phyloP scores from a whole-genome alignment of 2,888 invertebrate genomes.

The Callyntrura guangdongensis region DNA sequence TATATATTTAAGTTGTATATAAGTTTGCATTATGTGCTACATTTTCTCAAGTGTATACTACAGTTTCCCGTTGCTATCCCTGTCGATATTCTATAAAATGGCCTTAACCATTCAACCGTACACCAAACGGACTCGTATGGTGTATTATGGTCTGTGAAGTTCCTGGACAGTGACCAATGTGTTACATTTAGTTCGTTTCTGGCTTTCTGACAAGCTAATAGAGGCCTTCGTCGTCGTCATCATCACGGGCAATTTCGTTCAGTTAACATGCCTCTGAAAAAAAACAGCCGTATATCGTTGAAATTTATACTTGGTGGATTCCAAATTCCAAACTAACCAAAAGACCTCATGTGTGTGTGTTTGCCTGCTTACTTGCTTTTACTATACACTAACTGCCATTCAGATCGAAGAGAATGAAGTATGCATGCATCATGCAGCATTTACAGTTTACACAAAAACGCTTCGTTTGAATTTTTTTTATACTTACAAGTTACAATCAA shows the following conservation, averaged over 20 bases:
- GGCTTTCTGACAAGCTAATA: constrained; percentile 77
- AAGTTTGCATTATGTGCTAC: too few relatives aligned
- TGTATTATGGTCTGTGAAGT: constrained; percentile 42
- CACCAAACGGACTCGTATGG: constrained; percentile 28
- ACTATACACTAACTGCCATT: constrained; percentile 18
- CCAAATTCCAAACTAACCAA: constrained; percentile 65
- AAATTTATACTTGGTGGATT: constrained; percentile 67
- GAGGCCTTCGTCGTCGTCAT: constrained; percentile 78
- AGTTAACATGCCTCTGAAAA: constrained; percentile 67
- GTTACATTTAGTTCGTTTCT: constrained; percentile 72
- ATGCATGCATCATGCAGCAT: constrained; percentile 56
- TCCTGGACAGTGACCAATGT: constrained; percentile 76
- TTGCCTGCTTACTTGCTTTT: not conserved
- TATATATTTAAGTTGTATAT: not conserved
- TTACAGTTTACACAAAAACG: constrained; percentile 50
- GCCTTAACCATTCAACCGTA: constrained; percentile 48
- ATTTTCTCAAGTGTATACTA: constrained; percentile 1
- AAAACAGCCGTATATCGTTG: constrained; percentile 48
- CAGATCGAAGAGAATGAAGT: constrained; percentile 3
- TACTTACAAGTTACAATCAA: constrained; percentile 32
- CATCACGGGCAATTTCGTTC: constrained; percentile 79
- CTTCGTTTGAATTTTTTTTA: constrained; percentile 42
- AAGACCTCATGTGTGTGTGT: constrained; percentile 24
- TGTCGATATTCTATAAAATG: constrained; percentile 67
- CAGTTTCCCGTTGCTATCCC: constrained; percentile 27